Evolutionary conservation across 2,797 vertebrate genomes (phyloP), one percentile per base, ranked within the genome.

Genomic region (Acanthurus leucopareius): DNA sequence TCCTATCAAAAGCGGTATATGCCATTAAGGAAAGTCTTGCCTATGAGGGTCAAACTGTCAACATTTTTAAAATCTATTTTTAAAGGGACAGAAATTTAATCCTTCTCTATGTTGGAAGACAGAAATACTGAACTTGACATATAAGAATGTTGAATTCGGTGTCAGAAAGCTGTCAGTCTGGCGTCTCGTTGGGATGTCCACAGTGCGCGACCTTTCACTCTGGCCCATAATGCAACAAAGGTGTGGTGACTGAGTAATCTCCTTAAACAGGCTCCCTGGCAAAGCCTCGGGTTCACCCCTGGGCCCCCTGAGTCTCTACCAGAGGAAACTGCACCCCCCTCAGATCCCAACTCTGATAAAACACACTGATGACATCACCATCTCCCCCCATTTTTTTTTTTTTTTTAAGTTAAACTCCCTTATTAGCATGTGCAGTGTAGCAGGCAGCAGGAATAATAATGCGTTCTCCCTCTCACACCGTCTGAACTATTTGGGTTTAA

Each of bases 401-500:
- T 42, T 73, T 65, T 78, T 80, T 20, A 38, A 22, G 82, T 73
- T 82, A 82, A 89, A 77, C 84, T 90, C 80, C 86, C 92, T 91
- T 91, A 94, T 95, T 95, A 95, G 93, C 89, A 92, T 91, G 88
- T 85, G 89, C 80, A 88, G 86, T 73, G 79, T 84, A 80, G 86
- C 77, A 73, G 85, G 77, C 83, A 82, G 87, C 65, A 28, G 63
- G 91, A 92, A 92, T 92, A 94, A 94, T 88, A 92, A 90, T 69
- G 90, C 84, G 85, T 67, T 93, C 86, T 78, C 82, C 86, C 85
- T 84, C 80, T 87, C 79, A 86, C 85, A 84, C 81, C 70, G 69
- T 77, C 87, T 66, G 77, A 89, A 86, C 75, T 89, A 91, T 91
- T 91, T 56, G 75, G 79, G 85, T 7, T 76, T 82, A 75, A 83